phyloP scores from a whole-genome alignment of 2,797 vertebrate species.

The Xenops minutus region DNA sequence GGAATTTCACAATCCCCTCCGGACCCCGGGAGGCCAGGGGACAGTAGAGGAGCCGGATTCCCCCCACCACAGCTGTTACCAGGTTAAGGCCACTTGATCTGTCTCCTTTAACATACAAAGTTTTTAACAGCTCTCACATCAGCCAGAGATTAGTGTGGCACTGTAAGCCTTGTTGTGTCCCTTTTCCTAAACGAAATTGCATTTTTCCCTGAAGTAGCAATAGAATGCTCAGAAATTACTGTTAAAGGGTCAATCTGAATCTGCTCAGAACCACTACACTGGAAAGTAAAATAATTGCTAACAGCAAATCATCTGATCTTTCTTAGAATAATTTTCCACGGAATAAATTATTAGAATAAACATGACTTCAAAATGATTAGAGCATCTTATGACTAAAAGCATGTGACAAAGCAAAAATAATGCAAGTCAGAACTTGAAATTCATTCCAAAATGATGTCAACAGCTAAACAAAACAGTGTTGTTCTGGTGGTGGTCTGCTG shows the following conservation, averaged over 20 bases:
- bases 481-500: background rate
- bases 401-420: background rate
- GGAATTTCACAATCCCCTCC: too few species aligned
- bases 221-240: background rate
- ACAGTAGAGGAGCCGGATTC: too few species aligned
- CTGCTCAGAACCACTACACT: background rate
- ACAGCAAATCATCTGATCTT: background rate
- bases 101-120: background rate
- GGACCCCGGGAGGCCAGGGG: too few species aligned
- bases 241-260: background rate
- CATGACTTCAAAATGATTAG: background rate
- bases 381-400: background rate
- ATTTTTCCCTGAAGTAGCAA: background rate
- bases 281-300: background rate
- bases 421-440: background rate
- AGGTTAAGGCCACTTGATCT: background rate
- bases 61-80: too few species aligned
- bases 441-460: background rate
- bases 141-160: background rate
- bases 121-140: background rate
- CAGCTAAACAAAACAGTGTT: background rate
- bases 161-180: background rate
- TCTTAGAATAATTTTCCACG: background rate
- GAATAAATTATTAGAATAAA: background rate
- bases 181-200: fast-evolving